phyloP scores from a whole-genome alignment of 2,797 vertebrate genomes.

The Corythornis leucogaster region DNA sequence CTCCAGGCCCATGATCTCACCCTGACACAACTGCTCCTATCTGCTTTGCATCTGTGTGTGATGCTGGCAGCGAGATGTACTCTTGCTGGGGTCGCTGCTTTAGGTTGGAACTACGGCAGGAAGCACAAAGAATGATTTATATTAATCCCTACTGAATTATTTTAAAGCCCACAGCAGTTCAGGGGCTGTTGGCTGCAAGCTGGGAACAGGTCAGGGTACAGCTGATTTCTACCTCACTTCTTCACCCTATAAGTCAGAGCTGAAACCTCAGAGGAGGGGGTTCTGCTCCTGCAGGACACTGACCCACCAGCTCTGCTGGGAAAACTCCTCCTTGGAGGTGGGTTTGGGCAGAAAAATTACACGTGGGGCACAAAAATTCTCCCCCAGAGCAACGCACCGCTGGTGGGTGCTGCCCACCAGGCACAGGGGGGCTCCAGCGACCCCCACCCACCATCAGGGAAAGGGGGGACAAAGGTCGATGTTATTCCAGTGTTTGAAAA shows the following conservation, averaged over 20 bases:
- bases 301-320: neutral
- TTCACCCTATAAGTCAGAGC: neutral
- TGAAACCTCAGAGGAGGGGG: neutral
- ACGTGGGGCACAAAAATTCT: neutral
- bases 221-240: neutral
- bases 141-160: neutral
- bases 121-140: neutral
- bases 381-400: no score
- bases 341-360: no score
- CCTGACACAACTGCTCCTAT: neutral
- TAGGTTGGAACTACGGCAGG: neutral
- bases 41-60: neutral
- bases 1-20: rapidly evolving
- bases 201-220: neutral
- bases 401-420: no score
- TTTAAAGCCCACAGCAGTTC: neutral
- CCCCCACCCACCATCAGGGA: neutral
- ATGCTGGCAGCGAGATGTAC: neutral
- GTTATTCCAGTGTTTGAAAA: neutral
- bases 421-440: neutral
- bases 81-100: neutral
- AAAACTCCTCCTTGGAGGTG: neutral
- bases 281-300: neutral
- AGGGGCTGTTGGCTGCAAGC: neutral
- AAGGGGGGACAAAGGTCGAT: neutral